phyloP scores from a whole-genome alignment of 2,888 invertebrate genomes.

The Hydraecia micacea region DNA sequence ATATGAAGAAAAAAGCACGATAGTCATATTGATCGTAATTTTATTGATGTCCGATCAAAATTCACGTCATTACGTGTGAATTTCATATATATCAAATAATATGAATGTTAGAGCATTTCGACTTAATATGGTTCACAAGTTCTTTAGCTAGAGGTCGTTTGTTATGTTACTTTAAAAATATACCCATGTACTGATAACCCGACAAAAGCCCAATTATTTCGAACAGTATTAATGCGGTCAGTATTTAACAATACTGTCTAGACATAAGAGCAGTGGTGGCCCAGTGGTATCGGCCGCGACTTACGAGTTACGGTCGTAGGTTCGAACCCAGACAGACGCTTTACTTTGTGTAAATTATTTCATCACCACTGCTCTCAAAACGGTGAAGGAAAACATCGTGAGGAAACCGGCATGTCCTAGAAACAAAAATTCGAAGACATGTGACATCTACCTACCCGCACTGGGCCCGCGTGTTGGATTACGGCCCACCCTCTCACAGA shows the following conservation, averaged over 20 bases:
- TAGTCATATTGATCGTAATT: background rate
- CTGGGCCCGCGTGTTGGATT: no score
- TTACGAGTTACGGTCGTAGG: no score
- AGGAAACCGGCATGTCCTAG: no score
- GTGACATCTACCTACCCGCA: no score
- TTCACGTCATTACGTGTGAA: background rate
- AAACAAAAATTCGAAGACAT: no score
- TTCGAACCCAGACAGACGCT: no score
- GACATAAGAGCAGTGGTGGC: no score
- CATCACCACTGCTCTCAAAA: no score
- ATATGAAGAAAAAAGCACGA: background rate
- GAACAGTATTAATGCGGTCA: background rate
- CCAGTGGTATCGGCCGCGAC: no score
- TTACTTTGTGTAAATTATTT: no score
- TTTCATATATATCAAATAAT: background rate
- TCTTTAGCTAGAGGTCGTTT: slow-evolving; percentile 35
- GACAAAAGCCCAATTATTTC: background rate
- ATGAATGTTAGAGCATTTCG: background rate
- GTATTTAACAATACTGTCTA: background rate
- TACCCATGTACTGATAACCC: background rate
- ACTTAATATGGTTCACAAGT: slow-evolving; percentile 37
- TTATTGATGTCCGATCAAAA: background rate
- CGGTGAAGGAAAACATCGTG: no score
- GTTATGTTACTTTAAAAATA: slow-evolving; percentile 21
- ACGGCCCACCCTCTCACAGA: no score